Evolutionary conservation across 1,140 invertebrate genomes (phyloP).

Genomic region (Drosophila mojavensis): DNA sequence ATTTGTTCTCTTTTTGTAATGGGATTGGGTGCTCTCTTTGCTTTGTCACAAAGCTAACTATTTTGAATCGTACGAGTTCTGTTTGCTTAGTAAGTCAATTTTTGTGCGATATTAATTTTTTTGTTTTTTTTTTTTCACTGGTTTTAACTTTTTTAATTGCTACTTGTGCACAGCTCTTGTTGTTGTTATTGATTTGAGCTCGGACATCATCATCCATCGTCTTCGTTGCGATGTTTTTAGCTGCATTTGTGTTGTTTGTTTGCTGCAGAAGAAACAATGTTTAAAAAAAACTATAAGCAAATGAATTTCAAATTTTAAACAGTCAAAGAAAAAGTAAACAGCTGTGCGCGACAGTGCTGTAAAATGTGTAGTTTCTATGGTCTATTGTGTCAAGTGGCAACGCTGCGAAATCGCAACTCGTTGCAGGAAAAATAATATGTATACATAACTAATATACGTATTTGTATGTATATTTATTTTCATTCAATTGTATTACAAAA

Average conservation of each 20-base stretch:
- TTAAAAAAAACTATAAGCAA: neutral
- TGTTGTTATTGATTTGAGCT: constrained; percentile 31
- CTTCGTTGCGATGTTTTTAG: constrained; percentile 28
- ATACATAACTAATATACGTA: neutral
- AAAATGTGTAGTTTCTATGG: constrained; percentile 4
- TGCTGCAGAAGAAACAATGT: constrained; percentile 10
- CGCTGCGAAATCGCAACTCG: neutral
- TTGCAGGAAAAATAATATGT: neutral
- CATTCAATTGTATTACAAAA: neutral
- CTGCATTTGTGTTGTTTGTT: constrained; percentile 39
- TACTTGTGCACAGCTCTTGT: constrained; percentile 39
- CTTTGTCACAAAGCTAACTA: neutral
- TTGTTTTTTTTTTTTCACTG: constrained; percentile 26
- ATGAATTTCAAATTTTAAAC: constrained; percentile 39
- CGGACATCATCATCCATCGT: constrained; percentile 51
- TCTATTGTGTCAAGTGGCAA: constrained; percentile 29
- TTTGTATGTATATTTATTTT: neutral
- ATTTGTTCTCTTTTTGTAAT: neutral
- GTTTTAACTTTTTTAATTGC: constrained; percentile 25
- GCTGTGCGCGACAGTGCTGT: constrained; percentile 36
- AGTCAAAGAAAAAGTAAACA: constrained; percentile 17
- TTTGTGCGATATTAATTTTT: constrained; percentile 24
- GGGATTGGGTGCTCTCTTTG: neutral
- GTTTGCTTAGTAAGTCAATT: neutral
- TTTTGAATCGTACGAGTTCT: neutral